phyloP scores from a whole-genome alignment of 1,140 invertebrate species.

The Theocolax elegans region DNA sequence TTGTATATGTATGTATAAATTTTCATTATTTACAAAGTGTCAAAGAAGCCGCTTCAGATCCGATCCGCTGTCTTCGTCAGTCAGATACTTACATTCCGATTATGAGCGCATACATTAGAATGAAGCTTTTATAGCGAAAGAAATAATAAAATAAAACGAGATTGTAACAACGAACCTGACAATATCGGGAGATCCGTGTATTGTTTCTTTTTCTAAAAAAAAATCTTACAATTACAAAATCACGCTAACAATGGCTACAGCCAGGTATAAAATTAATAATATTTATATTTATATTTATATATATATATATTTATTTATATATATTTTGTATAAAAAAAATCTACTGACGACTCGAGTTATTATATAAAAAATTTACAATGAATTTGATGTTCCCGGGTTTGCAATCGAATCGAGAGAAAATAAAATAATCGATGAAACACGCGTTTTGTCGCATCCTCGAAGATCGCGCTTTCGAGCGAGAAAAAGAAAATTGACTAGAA shows the following conservation, averaged over 20 bases:
- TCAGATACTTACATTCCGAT: slow-evolving; percentile 24
- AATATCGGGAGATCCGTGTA: no score
- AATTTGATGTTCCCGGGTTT: slow-evolving; percentile 24
- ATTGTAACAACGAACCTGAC: slow-evolving; percentile 30
- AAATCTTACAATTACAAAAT: slow-evolving; percentile 36
- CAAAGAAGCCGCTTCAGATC: slow-evolving; percentile 22
- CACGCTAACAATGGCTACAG: slow-evolving; percentile 35
- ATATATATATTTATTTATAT: slow-evolving; percentile 9
- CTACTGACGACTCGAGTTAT: slow-evolving; percentile 15
- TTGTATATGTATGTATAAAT: slow-evolving; percentile 37
- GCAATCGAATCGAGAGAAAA: slow-evolving; percentile 22
- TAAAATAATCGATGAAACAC: slow-evolving; percentile 32
- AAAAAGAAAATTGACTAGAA: slow-evolving; percentile 42
- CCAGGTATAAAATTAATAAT: slow-evolving; percentile 39
- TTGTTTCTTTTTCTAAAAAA: no score
- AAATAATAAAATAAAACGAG: slow-evolving; percentile 23
- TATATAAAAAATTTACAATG: slow-evolving; percentile 35
- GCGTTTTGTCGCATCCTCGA: slow-evolving; percentile 15
- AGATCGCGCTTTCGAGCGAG: slow-evolving; percentile 21
- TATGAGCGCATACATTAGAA: slow-evolving; percentile 26
- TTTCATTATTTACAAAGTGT: slow-evolving; percentile 40
- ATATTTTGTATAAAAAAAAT: slow-evolving; percentile 10
- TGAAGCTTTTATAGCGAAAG: slow-evolving; percentile 5
- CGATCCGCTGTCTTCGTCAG: slow-evolving; percentile 29
- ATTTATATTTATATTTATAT: neutral